A percentile compares a stretch with the other conserved stretches of the same genome.
Evolutionary conservation across 2,797 vertebrate genomes (phyloP).

Genomic region (Amazona ochrocephala): DNA sequence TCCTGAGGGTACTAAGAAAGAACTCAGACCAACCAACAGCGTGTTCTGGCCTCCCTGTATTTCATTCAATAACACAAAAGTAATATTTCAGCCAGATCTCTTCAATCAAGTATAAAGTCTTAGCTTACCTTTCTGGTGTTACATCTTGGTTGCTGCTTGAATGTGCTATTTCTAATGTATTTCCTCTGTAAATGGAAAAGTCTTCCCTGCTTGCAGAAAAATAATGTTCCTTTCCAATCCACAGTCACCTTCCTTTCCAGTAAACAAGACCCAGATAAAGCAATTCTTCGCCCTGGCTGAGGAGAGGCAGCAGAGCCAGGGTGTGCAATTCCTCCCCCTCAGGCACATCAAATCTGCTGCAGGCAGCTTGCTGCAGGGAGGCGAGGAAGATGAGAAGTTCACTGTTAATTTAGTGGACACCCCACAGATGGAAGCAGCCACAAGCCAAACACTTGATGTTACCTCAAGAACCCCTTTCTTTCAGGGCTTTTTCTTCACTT

Average conservation of each 20-base stretch:
- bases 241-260: neutral
- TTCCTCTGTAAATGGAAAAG: neutral
- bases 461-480: neutral
- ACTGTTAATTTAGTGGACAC: neutral
- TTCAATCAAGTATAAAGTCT: neutral
- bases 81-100: neutral
- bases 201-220: neutral
- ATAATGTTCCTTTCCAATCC: neutral
- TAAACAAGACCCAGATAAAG: neutral
- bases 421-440: neutral
- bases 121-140: conserved; percentile 41
- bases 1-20: neutral
- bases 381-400: neutral
- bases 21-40: neutral
- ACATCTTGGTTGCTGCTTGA: neutral
- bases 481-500: neutral
- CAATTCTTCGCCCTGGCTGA: neutral
- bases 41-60: neutral
- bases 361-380: neutral
- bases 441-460: neutral
- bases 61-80: neutral
- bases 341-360: neutral
- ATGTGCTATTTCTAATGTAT: neutral
- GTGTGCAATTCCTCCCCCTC: neutral
- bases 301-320: neutral